Conservation (phyloP, 1,140 invertebrate species). For the Macrosteles quadrilineatus region DNA sequence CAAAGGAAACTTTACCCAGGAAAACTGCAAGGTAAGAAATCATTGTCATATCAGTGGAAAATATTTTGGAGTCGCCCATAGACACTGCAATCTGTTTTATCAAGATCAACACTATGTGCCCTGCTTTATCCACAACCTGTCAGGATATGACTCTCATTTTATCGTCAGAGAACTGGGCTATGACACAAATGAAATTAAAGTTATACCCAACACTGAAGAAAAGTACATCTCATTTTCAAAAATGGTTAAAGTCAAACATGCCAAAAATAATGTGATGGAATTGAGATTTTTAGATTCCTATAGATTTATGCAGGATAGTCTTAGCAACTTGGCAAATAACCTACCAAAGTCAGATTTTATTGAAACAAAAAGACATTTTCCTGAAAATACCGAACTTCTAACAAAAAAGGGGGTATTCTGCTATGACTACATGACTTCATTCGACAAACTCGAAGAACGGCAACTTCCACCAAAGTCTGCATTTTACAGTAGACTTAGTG, state of each 20-base stretch:
- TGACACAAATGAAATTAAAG: neutral
- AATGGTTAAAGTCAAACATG: too few species aligned
- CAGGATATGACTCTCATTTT: constrained; percentile 36
- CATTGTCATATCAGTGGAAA: too few species aligned
- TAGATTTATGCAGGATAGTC: neutral
- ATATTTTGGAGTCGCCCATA: too few species aligned
- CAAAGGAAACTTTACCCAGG: too few species aligned
- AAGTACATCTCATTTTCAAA: constrained; percentile 2
- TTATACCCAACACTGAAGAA: neutral
- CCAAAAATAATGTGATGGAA: too few species aligned
- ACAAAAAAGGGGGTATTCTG: neutral
- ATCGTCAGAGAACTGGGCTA: constrained; percentile 27
- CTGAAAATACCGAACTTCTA: neutral
- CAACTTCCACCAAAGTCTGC: neutral
- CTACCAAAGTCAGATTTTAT: neutral
- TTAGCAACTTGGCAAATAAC: neutral
- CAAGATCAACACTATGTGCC: too few species aligned
- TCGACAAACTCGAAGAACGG: neutral
- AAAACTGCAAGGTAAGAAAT: too few species aligned
- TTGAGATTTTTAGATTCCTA: neutral
- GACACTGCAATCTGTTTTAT: too few species aligned
- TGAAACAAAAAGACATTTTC: neutral
- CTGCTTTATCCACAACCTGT: too few species aligned
- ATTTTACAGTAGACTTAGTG: neutral
- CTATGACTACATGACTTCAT: neutral